A percentile compares a stretch with the other conserved stretches of the same genome.
Conservation (phyloP, 2,797 vertebrate species). For the Spinibarbus caldwelli region DNA sequence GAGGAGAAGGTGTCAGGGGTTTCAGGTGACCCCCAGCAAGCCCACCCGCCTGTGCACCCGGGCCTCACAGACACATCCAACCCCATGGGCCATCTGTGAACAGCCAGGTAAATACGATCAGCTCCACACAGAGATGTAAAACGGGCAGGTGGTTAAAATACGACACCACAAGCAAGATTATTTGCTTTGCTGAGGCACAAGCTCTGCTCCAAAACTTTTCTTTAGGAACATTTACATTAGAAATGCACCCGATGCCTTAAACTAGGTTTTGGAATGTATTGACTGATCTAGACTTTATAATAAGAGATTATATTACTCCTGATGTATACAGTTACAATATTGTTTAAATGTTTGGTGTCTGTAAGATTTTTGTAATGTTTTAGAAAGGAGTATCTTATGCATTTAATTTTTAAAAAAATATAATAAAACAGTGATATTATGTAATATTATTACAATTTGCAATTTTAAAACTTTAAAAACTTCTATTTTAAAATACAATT, state of each 20-base stretch:
- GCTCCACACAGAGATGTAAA: not conserved
- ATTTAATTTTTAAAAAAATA: not conserved
- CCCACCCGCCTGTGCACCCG: constrained; percentile 89
- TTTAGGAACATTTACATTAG: not conserved
- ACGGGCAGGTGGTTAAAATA: not conserved
- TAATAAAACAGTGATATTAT: not conserved
- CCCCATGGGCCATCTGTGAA: constrained; percentile 98
- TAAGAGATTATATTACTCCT: not conserved
- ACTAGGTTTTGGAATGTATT: not conserved
- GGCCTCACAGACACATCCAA: constrained; percentile 94
- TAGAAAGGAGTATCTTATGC: not conserved
- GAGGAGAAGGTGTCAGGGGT: constrained; percentile 95
- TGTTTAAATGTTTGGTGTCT: too few relatives aligned
- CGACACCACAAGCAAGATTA: not conserved
- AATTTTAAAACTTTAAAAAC: not conserved
- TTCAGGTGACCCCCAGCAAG: constrained; percentile 88
- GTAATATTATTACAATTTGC: not conserved
- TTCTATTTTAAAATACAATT: not conserved
- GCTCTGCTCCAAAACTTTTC: not conserved
- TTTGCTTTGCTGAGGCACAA: not conserved
- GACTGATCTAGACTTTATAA: not conserved
- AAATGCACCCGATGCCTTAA: not conserved
- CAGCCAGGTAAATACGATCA: constrained; percentile 74
- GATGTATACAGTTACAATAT: not conserved
- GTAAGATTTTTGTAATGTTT: too few relatives aligned